Percentiles rank a stretch among this genome's conserved stretches.
Evolutionary conservation across 30 jellyfish, hydroid and myxozoan species (phyloP).

Genomic region (Aurelia sp.): DNA sequence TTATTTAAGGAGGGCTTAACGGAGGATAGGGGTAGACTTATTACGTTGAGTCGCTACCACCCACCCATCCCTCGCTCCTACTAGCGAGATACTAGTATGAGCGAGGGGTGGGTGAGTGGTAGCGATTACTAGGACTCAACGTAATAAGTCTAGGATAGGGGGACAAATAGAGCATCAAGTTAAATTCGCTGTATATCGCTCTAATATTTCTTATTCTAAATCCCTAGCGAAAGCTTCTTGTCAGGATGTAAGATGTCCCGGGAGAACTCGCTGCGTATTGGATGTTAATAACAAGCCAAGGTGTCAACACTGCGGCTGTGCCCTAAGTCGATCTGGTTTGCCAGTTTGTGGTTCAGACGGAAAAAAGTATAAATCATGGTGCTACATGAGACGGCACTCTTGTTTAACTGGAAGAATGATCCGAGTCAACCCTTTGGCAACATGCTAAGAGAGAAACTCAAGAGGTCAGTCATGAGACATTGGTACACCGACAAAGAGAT

Average conservation of each 20-base stretch:
- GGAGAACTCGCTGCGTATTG: slow-evolving; percentile 35
- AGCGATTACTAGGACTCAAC: no score
- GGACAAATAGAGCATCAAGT: no score
- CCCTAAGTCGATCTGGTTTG: slow-evolving; percentile 20
- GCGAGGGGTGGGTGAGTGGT: no score
- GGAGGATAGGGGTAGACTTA: no score
- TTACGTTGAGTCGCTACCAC: no score
- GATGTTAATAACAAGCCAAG: slow-evolving; percentile 63
- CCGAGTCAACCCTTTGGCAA: slow-evolving; percentile 33
- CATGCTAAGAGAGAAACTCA: slow-evolving; percentile 4
- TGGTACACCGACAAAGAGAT: no score
- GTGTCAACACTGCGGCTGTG: slow-evolving; percentile 63
- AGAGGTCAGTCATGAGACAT: no score
- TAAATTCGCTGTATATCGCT: background rate
- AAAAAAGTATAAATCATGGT: slow-evolving; percentile 70
- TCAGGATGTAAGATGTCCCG: slow-evolving; percentile 55
- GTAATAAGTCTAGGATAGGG: no score
- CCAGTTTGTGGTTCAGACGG: slow-evolving; percentile 82
- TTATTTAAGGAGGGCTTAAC: no score
- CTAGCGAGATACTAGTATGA: no score
- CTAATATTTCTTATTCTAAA: background rate
- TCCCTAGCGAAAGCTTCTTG: slow-evolving; percentile 49
- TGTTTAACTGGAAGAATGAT: slow-evolving; percentile 47
- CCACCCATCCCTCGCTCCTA: no score
- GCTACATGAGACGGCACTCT: slow-evolving; percentile 52